These are phyloP conservation scores for Dolichopus griseipennis DNA, from an alignment of 2,888 invertebrate genomes.

Conservation along the genomic window DNA sequence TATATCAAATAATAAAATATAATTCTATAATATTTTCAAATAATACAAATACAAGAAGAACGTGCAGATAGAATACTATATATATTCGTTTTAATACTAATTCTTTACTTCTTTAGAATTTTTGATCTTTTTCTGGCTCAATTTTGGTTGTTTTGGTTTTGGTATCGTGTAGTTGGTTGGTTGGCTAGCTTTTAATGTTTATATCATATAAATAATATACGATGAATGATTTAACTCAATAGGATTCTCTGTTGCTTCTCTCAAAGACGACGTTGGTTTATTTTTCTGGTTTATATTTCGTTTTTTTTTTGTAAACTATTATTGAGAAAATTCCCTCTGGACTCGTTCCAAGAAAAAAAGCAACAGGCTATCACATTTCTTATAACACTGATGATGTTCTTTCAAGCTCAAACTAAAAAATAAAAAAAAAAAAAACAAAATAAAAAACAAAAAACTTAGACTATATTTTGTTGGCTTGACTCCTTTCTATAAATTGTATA, in stretches of 20 bases:
- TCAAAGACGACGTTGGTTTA: too few relatives aligned
- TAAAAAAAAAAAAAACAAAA: not conserved
- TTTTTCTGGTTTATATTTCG: too few relatives aligned
- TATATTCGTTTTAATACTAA: not conserved
- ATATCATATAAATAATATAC: constrained; percentile 12
- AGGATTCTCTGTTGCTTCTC: too few relatives aligned
- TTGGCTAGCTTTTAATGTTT: constrained; percentile 9
- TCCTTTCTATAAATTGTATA: not conserved
- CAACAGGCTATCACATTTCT: constrained; percentile 1
- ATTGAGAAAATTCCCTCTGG: constrained; percentile 7
- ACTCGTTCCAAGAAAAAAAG: constrained; percentile 7
- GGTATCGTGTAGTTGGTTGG: constrained; percentile 14
- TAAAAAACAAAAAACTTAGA: not conserved
- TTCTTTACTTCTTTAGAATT: not conserved
- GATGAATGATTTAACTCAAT: too few relatives aligned
- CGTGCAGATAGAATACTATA: not conserved
- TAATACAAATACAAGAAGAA: not conserved
- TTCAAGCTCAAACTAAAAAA: not conserved
- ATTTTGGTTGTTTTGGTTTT: constrained; percentile 12
- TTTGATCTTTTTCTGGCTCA: constrained; percentile 12
- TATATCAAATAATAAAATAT: too few relatives aligned
- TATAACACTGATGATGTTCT: not conserved
- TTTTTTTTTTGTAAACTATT: not conserved
- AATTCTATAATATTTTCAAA: too few relatives aligned
- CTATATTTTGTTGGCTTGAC: not conserved